Evolutionary conservation across 2,888 invertebrate genomes (phyloP).

Genomic region (Dasypogon diadema): DNA sequence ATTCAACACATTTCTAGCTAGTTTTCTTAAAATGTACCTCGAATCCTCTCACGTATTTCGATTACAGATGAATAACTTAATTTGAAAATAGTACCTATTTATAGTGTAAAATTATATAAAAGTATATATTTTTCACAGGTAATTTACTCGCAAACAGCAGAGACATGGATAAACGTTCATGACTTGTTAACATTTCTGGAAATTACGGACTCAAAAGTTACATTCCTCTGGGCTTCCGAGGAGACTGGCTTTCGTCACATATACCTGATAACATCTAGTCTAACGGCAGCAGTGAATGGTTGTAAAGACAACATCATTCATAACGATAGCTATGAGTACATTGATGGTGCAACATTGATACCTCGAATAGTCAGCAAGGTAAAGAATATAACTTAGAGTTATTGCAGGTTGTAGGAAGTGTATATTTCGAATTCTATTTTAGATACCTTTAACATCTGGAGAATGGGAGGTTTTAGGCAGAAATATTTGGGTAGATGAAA

Average conservation of each 20-base stretch:
- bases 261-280: slow-evolving; percentile 80
- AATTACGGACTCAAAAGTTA: slow-evolving; percentile 67
- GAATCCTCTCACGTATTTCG: no score
- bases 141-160: slow-evolving; percentile 71
- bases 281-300: slow-evolving; percentile 70
- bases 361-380: slow-evolving; percentile 77
- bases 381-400: no score
- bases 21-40: no score
- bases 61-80: no score
- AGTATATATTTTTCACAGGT: slow-evolving; percentile 62
- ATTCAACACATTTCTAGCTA: no score
- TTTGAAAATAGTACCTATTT: no score
- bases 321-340: slow-evolving; percentile 58
- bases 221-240: slow-evolving; percentile 94
- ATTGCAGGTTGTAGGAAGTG: no score
- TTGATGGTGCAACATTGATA: slow-evolving; percentile 64
- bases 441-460: slow-evolving; percentile 83
- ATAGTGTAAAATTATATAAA: no score
- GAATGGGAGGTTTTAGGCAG: slow-evolving; percentile 94
- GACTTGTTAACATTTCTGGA: slow-evolving; percentile 88
- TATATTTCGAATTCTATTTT: slow-evolving; percentile 67
- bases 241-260: slow-evolving; percentile 91
- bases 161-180: slow-evolving; percentile 95
- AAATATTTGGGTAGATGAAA: slow-evolving; percentile 88
- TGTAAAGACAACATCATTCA: slow-evolving; percentile 62